Evolutionary conservation across 2,797 vertebrate species (phyloP), one percentile per base, ranked within the genome.

Genomic region (Pogonophryne albipinna): DNA sequence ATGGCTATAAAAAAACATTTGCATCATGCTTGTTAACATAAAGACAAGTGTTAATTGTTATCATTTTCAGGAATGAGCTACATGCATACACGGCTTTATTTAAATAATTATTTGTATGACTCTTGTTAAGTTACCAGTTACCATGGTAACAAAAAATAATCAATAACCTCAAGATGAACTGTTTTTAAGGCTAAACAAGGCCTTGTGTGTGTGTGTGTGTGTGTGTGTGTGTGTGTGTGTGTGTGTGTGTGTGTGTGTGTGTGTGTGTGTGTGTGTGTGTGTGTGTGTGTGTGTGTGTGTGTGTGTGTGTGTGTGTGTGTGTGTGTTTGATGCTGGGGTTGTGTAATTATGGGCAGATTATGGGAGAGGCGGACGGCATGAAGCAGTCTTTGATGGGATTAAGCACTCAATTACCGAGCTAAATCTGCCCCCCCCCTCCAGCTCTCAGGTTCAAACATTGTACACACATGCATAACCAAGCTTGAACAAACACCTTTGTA

Each of bases 331-430:
- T 74, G 62, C 87, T 83, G 79, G 19, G 65, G 84, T 86, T 94
- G 89, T 92, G 89, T 93, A 93, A 93, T 93, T 93, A 93, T 78
- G 87, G 81, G 80, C 84, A 94, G 91, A 94, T 95, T 94, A 94
- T 80, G 74, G 84, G 68, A 88, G 87, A 88, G 86, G 87, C 76
- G 78, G 87, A 85, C 76, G 38, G 85, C 87, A 90, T 85, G 83
- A 88, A 85, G 88, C 88, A 76, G 85, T 83, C 93, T 94, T 94
- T 94, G 92, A 95, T 95, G 90, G 94, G 91, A 95, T 95, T 94
- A 94, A 86, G 83, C 89, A 89, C 93, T 93, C 91, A 92, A 94
- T 94, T 94, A 93, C 92, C 88, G 91, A 80, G 81, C 85, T 89
- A 91, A 92, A 51, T 87, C 84, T 66, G 59, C 74, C 78, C 59